Conservation (phyloP, 2,113 vertebrate species). For the Marcusenius ussheri region DNA sequence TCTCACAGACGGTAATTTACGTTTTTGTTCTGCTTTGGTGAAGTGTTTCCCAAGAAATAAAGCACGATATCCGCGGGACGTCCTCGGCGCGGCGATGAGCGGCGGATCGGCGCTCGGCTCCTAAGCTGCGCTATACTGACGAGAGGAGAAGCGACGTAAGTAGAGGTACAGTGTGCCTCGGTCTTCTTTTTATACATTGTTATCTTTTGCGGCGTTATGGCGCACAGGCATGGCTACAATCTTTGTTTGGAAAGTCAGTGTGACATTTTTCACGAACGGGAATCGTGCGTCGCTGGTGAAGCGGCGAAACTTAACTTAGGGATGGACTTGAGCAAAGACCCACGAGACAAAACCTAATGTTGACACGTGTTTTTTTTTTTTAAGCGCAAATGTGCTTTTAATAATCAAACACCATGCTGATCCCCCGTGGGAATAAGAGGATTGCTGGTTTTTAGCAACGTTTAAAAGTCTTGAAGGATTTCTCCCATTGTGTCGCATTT, state of each 20-base stretch:
- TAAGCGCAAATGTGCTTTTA: not conserved
- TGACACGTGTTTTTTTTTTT: not conserved
- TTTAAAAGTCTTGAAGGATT: not conserved
- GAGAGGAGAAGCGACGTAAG: not conserved
- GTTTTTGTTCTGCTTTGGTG: slow-evolving; percentile 41
- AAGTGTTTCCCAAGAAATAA: slow-evolving; percentile 40
- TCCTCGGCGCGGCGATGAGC: slow-evolving; percentile 37
- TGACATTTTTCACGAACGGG: not conserved
- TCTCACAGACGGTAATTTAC: slow-evolving; percentile 53
- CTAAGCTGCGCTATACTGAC: not conserved
- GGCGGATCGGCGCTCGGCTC: not conserved
- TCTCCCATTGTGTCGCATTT: not conserved
- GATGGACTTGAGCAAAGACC: not conserved
- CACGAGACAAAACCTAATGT: not conserved
- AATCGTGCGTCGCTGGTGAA: not conserved
- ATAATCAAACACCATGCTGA: not conserved
- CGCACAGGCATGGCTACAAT: not conserved
- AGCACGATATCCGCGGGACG: slow-evolving; percentile 20
- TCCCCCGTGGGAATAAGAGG: not conserved
- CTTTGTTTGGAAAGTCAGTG: not conserved
- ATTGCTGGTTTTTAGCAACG: not conserved
- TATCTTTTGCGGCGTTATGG: not conserved
- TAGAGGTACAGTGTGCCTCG: not conserved
- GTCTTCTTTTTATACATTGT: not conserved
- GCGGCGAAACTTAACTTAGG: not conserved